Base-by-base conservation (phyloP, 2,888 invertebrate species). In the Thera britannica region DNA sequence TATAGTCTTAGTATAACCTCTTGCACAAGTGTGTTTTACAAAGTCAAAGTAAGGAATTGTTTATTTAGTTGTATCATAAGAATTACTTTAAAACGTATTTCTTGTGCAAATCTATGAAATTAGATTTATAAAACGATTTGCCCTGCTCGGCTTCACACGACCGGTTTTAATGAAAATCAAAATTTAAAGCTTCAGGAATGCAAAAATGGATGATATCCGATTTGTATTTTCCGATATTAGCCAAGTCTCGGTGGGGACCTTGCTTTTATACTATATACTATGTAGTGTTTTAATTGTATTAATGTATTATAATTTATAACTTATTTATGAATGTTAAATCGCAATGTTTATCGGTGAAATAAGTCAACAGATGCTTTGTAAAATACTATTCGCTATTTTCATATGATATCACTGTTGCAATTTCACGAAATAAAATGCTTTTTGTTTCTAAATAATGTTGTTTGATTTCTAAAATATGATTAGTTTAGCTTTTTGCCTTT, bases 351-450 rank as follows among this genome's bases (percentile, higher is more conserved):
- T 67, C 44, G 61, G 49, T 55, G 59, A 58, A 65, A 57, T 62
- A 11, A 58, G 5, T 51, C 23, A 61, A 38, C 49, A 41, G 41
- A 54, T 67, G 56, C 55, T 63, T 44, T 68, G 58, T 68, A 55
- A 48, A 48, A 65, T 65, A 61, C 23, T 34, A 51, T 54, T 58
- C 38, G 49, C 55, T 60, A 41, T 38, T 57, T 57, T 56, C 35
- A 46, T 65, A 58, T 61, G 52, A 23, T 23, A 73, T 70, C 72
- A 74, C 70, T 73, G 69, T 55, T 65, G 49, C 70, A 77, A 74
- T 74, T 56, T 74, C 68, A 69, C 74, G 77, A 64, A 70, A 79
- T 79, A 79, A 83, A 82, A 55, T 64, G 74, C 75, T 79, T 77
- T 76, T 77, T 71, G 70, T 65, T 67, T 58, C 48, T 52, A 58